Evolutionary conservation across 2,888 invertebrate species (phyloP).

Genomic region (Caenorhabditis sp.): DNA sequence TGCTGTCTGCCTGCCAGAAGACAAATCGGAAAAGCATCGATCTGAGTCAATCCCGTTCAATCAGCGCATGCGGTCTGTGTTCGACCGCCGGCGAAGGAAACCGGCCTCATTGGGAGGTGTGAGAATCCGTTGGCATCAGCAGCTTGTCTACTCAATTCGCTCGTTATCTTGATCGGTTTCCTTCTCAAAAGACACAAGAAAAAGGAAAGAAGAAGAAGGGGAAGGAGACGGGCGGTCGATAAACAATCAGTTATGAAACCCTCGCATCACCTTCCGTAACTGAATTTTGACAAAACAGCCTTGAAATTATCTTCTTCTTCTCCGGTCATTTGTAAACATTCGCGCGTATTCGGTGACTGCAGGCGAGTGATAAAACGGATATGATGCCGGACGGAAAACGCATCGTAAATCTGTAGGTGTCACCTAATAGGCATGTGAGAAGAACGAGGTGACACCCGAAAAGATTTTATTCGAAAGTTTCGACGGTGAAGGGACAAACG

Average conservation of each 20-base stretch:
- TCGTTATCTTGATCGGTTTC: conserved; percentile 36
- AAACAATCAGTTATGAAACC: conserved; percentile 12
- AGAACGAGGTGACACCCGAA: background rate
- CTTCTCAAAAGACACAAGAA: conserved; percentile 10
- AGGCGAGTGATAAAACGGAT: conserved; percentile 34
- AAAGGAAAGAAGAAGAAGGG: background rate
- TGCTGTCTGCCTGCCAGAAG: conserved; percentile 1
- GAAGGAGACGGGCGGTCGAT: background rate
- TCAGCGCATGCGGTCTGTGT: conserved; percentile 5
- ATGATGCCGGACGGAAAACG: conserved; percentile 5
- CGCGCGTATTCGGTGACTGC: conserved; percentile 4
- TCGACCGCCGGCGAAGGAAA: conserved; percentile 42
- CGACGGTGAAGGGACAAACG: conserved; percentile 11
- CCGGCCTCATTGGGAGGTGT: conserved; percentile 35
- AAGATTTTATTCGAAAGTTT: conserved; percentile 19
- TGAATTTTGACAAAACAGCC: conserved; percentile 40
- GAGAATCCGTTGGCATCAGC: conserved; percentile 33
- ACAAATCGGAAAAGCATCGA: conserved; percentile 41
- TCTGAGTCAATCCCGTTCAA: background rate
- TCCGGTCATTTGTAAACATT: conserved; percentile 48
- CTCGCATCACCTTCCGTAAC: conserved; percentile 6
- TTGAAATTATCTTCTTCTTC: conserved; percentile 39
- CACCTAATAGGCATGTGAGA: conserved; percentile 49
- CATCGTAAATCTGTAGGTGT: conserved; percentile 54
- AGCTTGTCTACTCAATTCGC: conserved; percentile 31